Conservation (phyloP, 2,888 invertebrate species). For the Macaria notata region DNA sequence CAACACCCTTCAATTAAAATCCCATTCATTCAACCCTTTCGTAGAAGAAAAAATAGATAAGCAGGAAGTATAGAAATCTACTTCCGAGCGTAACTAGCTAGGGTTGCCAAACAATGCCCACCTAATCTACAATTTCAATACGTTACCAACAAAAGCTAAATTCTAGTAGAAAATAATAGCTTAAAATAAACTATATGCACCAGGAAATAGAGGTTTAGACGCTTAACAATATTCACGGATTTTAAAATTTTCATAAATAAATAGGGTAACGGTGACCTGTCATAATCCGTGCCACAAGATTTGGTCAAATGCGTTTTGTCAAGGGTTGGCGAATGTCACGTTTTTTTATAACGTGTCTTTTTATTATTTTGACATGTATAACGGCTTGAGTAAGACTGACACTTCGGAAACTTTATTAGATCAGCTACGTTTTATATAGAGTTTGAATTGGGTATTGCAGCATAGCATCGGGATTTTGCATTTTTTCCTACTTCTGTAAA, state of each 20-base stretch:
- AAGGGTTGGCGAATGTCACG: conserved; percentile 58
- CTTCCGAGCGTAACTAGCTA: conserved; percentile 52
- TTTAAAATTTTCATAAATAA: conserved; percentile 13
- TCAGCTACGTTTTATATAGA: too few relatives aligned
- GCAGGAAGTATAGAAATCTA: conserved; percentile 59
- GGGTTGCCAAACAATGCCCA: conserved; percentile 55
- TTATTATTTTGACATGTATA: conserved; percentile 66
- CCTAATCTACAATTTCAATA: conserved; percentile 49
- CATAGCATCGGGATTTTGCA: too few relatives aligned
- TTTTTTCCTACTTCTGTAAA: too few relatives aligned
- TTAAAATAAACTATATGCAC: too few relatives aligned
- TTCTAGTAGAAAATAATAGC: too few relatives aligned
- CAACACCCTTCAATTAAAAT: conserved; percentile 73
- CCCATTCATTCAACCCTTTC: conserved; percentile 67
- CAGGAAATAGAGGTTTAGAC: too few relatives aligned
- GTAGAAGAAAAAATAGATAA: conserved; percentile 54
- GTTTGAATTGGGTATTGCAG: too few relatives aligned
- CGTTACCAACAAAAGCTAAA: conserved; percentile 20
- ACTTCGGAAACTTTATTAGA: conserved; percentile 1
- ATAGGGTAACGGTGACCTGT: conserved; percentile 42
- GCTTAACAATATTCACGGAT: conserved; percentile 12
- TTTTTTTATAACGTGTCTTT: conserved; percentile 61
- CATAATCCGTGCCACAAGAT: conserved; percentile 51
- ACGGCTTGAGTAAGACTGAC: conserved; percentile 42
- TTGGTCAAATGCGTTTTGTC: conserved; percentile 51